These are phyloP conservation scores for Rotaria socialis DNA, from an alignment of 2,888 invertebrate genomes.

Conservation along the genomic window DNA sequence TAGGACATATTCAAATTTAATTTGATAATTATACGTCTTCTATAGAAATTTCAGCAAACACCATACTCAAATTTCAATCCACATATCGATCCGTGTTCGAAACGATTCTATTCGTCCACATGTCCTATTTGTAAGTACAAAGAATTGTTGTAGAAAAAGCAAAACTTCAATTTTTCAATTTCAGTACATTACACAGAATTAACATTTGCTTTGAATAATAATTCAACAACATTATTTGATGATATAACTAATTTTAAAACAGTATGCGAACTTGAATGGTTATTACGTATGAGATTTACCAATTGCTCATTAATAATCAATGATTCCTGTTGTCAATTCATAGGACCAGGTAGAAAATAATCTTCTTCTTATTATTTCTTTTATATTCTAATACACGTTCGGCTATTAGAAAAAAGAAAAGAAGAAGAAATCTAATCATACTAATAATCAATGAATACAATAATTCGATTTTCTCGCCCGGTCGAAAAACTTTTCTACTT, in stretches of 20 bases:
- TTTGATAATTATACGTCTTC: neutral
- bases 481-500: too few relatives aligned
- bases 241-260: neutral
- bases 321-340: neutral
- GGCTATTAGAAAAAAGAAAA: too few relatives aligned
- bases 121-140: neutral
- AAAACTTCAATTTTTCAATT: neutral
- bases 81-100: neutral
- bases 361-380: neutral
- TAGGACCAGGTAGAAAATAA: constrained; percentile 5
- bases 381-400: too few relatives aligned
- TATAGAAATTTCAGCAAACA: neutral
- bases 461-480: too few relatives aligned
- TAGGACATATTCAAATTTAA: neutral
- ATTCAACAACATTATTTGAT: neutral
- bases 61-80: neutral
- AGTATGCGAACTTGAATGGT: neutral
- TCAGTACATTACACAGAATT: neutral
- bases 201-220: neutral
- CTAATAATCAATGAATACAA: too few relatives aligned
- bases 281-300: neutral
- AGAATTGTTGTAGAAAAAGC: neutral
- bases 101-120: neutral
- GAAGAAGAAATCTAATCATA: too few relatives aligned
- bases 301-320: neutral